These are phyloP conservation scores for Hyperoplus immaculatus DNA, from an alignment of 2,797 vertebrate species.

Conservation along the genomic window DNA sequence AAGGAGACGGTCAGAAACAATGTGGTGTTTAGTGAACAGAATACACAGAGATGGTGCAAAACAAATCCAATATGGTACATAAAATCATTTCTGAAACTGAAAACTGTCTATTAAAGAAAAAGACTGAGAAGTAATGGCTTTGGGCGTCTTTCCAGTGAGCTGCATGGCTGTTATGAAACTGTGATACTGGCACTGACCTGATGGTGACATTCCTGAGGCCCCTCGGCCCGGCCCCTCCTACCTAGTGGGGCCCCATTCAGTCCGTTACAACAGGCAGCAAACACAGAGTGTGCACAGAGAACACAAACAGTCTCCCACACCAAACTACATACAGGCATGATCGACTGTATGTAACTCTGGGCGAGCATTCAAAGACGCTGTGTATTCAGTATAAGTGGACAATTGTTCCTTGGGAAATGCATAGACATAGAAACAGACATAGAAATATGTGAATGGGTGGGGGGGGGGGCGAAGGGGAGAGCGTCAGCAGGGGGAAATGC, in stretches of 20 bases:
- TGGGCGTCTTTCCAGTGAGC: conserved; percentile 50
- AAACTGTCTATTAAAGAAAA: conserved; percentile 40
- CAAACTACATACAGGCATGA: conserved; percentile 35
- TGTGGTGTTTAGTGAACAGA: not conserved
- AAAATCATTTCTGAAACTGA: conserved; percentile 24
- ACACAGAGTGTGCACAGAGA: conserved; percentile 55
- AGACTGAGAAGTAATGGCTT: conserved; percentile 47
- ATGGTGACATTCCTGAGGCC: conserved; percentile 80
- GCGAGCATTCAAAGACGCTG: conserved; percentile 54
- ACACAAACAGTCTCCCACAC: conserved; percentile 45
- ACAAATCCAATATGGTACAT: conserved; percentile 15
- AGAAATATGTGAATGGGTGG: conserved; percentile 54
- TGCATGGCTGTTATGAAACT: conserved; percentile 58
- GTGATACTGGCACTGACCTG: conserved; percentile 77
- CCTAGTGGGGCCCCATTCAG: conserved; percentile 68
- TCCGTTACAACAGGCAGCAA: conserved; percentile 71
- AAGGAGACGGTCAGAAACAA: conserved; percentile 40
- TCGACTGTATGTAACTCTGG: conserved; percentile 45
- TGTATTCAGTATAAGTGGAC: conserved; percentile 59
- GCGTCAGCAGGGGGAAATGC: conserved; percentile 41
- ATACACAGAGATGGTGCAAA: conserved; percentile 7
- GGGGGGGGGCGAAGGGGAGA: conserved; percentile 26
- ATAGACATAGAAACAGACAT: conserved; percentile 42
- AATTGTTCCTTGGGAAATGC: conserved; percentile 67
- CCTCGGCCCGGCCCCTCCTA: conserved; percentile 70